Evolutionary conservation across 2,797 vertebrate genomes (phyloP).

Genomic region (Phoebastria nigripes): DNA sequence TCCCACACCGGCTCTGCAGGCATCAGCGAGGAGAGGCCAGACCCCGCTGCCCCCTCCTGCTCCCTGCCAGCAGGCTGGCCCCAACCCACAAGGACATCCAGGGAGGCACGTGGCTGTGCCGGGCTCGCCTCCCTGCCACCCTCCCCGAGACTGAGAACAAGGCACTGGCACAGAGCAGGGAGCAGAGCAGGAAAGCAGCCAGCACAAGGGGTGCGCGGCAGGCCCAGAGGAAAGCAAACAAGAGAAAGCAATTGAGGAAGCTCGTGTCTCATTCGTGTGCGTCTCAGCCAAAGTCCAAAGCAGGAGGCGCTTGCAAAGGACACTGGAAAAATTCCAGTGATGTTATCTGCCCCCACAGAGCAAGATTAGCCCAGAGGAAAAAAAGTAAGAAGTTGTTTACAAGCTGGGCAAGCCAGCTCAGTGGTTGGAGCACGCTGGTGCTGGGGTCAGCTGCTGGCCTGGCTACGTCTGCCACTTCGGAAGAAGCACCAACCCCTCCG

Average conservation of each 20-base stretch:
- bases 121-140: not conserved
- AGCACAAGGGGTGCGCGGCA: not conserved
- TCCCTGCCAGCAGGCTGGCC: not conserved
- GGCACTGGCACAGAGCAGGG: not conserved
- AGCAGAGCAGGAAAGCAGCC: not conserved
- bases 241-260: conserved; percentile 53
- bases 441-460: not conserved
- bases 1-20: not conserved
- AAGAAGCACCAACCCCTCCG: not conserved
- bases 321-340: conserved; percentile 57
- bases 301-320: conserved; percentile 34
- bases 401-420: not conserved
- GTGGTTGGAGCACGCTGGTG: not conserved
- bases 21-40: not conserved
- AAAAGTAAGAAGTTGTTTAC: conserved; percentile 17
- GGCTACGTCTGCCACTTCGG: not conserved
- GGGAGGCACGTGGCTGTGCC: not conserved
- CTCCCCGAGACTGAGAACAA: not conserved
- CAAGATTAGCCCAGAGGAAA: conserved; percentile 1
- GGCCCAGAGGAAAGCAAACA: conserved; percentile 29
- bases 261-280: not conserved
- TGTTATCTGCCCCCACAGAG: conserved; percentile 48
- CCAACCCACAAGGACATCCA: not conserved
- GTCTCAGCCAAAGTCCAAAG: conserved; percentile 60
- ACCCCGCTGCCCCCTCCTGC: not conserved